Evolutionary conservation across 2,888 invertebrate species (phyloP), one percentile per base, ranked within the genome.

Genomic region (Eristalinus sepulchralis): DNA sequence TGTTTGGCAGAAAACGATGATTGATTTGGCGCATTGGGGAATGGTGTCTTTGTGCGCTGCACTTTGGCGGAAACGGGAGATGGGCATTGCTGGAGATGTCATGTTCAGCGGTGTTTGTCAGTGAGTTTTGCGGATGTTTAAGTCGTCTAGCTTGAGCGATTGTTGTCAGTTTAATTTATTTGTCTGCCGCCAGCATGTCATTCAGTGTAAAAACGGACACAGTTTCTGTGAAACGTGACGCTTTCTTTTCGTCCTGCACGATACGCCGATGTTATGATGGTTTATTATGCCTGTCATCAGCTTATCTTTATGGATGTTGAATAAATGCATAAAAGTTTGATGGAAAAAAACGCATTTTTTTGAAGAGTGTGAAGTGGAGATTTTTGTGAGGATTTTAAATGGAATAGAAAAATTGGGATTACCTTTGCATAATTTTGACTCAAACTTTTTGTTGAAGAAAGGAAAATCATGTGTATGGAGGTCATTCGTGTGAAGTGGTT

Each of bases 211-310:
- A 86, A 83, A 83, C 86, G 73, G 73, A 86, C 86, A 83, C 83
- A 83, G 79, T 60, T 83, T 83, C 83, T 79, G 86, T 86, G 86
- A 86, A 86, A 86, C 86, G 86, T 86, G 83, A 86, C 86, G 86
- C 86, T 75, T 86, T 86, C 75, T 86, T 83, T n/a, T n/a, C n/a
- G n/a, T n/a, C n/a, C 47, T 68, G 5, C 39, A 36, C 78, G 62
- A 31, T 24, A 31, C 66, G 64, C 64, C 57, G 57, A 66, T 62
- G 33, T 78, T 73, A 75, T 57, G 78, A 83, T 78, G 72, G 60
- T 83, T 83, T 86, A 83, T 86, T 83, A 75, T 79, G 66, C 57
- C 64, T 60, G 59, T 20, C 11, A 66, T 31, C 31, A 67, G 34
- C 17, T 70, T 82, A 59, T 82, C 55, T 71, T 76, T 75, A 76